Conservation (phyloP, 2,113 vertebrate species). For the Ivindomyrus marchei region DNA sequence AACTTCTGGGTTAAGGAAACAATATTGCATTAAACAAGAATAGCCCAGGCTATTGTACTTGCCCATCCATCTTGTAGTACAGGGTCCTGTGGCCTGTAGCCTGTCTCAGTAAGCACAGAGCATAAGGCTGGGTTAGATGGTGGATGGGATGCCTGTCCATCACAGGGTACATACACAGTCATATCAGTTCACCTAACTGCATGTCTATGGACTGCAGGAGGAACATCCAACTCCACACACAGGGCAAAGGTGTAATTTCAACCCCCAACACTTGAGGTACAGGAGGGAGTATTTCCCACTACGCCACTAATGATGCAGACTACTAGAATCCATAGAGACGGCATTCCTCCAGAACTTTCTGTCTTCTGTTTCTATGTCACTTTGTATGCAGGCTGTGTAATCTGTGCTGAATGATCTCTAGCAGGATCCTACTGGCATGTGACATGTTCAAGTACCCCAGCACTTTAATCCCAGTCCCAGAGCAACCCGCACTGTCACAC, state of each 20-base stretch:
- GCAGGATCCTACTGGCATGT: neutral
- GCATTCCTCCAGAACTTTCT: neutral
- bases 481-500: neutral
- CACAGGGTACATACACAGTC: neutral
- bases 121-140: neutral
- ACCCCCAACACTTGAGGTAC: neutral
- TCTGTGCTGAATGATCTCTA: neutral
- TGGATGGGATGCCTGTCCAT: neutral
- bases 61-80: neutral
- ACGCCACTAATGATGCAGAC: neutral
- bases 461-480: neutral
- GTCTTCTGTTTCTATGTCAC: neutral
- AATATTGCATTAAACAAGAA: neutral
- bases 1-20: neutral
- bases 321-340: neutral
- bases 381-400: neutral
- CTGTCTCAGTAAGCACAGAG: neutral
- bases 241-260: neutral
- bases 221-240: neutral
- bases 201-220: neutral
- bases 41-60: neutral
- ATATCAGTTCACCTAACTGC: neutral
- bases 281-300: neutral
- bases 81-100: neutral
- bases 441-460: neutral